These are phyloP conservation scores for Rotaria macrura DNA, from an alignment of 2,888 invertebrate genomes.

Conservation along the genomic window DNA sequence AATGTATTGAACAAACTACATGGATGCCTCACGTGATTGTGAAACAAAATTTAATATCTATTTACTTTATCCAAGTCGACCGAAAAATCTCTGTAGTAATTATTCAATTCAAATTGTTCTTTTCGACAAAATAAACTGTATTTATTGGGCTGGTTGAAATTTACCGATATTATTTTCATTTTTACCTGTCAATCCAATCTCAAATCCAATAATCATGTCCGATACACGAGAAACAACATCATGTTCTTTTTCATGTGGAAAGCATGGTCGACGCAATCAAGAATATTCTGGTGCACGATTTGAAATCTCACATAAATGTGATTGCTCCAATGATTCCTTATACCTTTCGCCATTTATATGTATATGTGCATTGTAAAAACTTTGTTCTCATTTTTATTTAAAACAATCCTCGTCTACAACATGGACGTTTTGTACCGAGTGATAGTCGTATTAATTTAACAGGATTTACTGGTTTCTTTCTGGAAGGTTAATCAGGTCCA, in stretches of 20 bases:
- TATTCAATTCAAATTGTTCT: conserved; percentile 5
- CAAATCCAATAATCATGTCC: neutral
- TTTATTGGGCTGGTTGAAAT: neutral
- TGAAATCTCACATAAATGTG: neutral
- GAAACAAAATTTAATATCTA: conserved; percentile 10
- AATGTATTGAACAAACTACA: neutral
- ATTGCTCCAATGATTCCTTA: neutral
- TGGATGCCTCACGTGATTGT: neutral
- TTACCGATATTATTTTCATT: neutral
- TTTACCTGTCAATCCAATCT: neutral
- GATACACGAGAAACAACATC: neutral
- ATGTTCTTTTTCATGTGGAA: too few relatives aligned
- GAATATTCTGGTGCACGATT: neutral
- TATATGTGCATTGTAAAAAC: neutral
- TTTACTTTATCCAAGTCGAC: conserved; percentile 9
- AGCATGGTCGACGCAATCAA: neutral
- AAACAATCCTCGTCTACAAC: neutral
- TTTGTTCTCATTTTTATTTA: neutral
- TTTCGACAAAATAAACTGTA: neutral
- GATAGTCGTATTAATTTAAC: neutral
- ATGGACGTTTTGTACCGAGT: neutral
- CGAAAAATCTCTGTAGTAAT: neutral
- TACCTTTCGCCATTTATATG: neutral
- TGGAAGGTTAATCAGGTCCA: too few relatives aligned
- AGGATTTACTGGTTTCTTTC: too few relatives aligned